phyloP scores from a whole-genome alignment of 2,113 vertebrate genomes.

The Ailuropoda melanoleuca region DNA sequence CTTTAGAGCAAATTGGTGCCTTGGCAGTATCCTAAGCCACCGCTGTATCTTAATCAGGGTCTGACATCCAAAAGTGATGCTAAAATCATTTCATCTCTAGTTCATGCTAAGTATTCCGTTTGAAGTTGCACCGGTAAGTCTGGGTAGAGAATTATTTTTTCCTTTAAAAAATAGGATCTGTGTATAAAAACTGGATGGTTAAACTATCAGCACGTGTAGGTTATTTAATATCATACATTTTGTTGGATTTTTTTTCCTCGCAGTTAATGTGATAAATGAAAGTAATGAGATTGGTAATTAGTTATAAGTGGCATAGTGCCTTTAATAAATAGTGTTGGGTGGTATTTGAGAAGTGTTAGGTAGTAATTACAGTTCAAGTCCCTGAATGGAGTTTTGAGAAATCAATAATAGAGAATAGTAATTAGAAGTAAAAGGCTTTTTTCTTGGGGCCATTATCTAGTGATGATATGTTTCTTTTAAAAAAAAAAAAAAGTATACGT shows the following conservation, averaged over 20 bases:
- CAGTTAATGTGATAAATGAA: conserved; percentile 26
- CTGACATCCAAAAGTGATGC: background rate
- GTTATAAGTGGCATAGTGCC: background rate
- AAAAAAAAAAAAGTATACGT: background rate
- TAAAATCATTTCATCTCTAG: conserved; percentile 9
- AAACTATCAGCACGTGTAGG: background rate
- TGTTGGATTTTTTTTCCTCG: background rate
- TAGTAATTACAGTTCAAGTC: background rate
- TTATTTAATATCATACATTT: conserved; percentile 14
- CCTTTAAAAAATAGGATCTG: conserved; percentile 11
- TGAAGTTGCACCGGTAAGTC: background rate
- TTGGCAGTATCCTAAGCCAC: background rate
- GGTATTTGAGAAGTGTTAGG: conserved; percentile 36
- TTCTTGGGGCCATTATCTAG: conserved; percentile 11
- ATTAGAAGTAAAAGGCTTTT: conserved; percentile 53
- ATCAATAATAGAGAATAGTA: conserved; percentile 45
- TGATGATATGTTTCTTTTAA: background rate
- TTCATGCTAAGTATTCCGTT: background rate
- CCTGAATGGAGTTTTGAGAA: background rate
- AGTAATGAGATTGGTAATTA: conserved; percentile 21
- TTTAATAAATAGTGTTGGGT: conserved; percentile 50
- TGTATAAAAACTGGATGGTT: conserved; percentile 18
- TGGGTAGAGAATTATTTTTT: background rate
- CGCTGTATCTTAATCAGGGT: background rate
- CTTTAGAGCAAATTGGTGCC: background rate